Base-by-base conservation (phyloP, 1,140 invertebrate genomes). In the Pseudomyrmex flavicornis region DNA sequence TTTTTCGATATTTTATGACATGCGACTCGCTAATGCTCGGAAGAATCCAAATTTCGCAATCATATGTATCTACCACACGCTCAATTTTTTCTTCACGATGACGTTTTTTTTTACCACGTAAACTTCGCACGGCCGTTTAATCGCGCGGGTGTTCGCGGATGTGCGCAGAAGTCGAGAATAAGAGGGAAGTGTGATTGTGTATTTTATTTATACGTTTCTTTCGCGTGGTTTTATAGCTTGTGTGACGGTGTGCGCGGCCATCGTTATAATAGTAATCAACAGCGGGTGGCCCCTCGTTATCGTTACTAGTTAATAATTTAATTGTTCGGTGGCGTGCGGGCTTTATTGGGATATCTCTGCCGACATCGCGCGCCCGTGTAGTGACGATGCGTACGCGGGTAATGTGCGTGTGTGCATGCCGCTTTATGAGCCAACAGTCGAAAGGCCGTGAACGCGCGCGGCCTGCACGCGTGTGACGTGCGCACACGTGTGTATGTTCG, bases 251-350 rank as follows among this genome's bases (percentile, higher is more conserved):
- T 62, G 77, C 73, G 56, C 46, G 77, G 89, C 90, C 77, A 92
- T 91, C 89, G 90, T 92, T 93, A 93, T 92, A 93, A 92, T 91
- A 93, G 91, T 92, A 93, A 93, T 92, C 91, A 92, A 91, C 85
- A 86, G 68, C 85, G 83, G 72, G 62, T 83, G 50, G 87, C 88
- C 87, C 73, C 91, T 93, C 91, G 93, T 94, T 93, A 93, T 94
- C 93, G 93, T 89, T 89, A 86, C 84, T 86, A 91, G 91, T 94
- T 93, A 93, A 94, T 94, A 94, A 94, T 94, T 94, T 94, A 94
- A 94, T 94, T 94, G 93, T 93, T 93, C 91, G 85, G 89, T 94
- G 88, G 92, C 92, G 93, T 93, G 93, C 90, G 82, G 72, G 90
- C 86, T 91, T 92, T 92, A 93, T 93, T 93, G 90, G 91, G 84